Evolutionary conservation across 2,888 invertebrate species (phyloP), one percentile per base, ranked within the genome.

Genomic region (Noctua janthe): DNA sequence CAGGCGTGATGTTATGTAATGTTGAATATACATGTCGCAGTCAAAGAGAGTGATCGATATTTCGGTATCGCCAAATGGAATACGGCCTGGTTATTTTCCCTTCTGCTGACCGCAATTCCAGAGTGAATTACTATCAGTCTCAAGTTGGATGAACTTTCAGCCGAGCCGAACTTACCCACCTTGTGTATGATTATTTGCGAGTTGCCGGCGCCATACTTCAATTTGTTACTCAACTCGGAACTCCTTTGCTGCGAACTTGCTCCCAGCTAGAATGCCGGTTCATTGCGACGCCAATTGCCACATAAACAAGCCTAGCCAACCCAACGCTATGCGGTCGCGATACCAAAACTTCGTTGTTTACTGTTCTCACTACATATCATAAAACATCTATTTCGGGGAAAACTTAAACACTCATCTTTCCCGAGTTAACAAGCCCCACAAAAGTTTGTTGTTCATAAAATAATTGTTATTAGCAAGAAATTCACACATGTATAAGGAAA

Each of bases 111-210:
- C 92, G 91, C 92, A 92, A 92, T 92, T 90, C 88, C 88, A 88
- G 92, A 93, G 92, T 93, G 91, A 94, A 94, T 95, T 93, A 94
- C 92, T 93, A 93, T 93, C 93, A 92, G 91, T 91, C 90, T 82
- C 69, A 90, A 94, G 91, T 92, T 92, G 88, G 87, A 91, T 91
- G 91, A 94, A 95, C 92, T 95, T 94, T 90, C 79, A 80, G 89
- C 85, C 90, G 86, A 90, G 89, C 92, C 92, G 89, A 94, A 94
- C 93, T 93, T 91, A 91, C 90, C 89, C 92, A 94, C 93, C 94
- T 94, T 94, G 94, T 94, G 94, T 94, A 95, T 96, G 95, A 95
- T 95, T 95, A 95, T 95, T 95, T 95, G 94, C 91, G 92, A 94
- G 94, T 94, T 95, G 92, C 93, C 90, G 84, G 90, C 89, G 89